These are phyloP conservation scores for Oopsacas minuta DNA, from an alignment of 37 sponge, comb jelly and placozoan species.

Conservation along the genomic window DNA sequence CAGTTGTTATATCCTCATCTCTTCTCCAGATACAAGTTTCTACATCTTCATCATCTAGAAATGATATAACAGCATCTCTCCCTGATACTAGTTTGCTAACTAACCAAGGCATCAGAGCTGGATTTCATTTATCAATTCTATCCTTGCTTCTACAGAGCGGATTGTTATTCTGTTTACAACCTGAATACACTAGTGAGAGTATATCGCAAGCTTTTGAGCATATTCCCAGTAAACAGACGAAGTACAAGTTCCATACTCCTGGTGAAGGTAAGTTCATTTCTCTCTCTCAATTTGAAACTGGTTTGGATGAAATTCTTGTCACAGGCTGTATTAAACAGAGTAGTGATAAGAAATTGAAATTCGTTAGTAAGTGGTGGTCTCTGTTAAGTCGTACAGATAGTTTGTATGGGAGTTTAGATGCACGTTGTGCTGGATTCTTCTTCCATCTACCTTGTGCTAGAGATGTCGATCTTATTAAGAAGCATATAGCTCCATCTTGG, in stretches of 20 bases:
- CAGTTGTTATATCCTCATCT: neutral
- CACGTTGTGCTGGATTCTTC: neutral
- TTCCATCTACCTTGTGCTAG: neutral
- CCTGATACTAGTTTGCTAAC: neutral
- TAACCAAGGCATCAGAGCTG: neutral
- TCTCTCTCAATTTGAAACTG: conserved; percentile 14
- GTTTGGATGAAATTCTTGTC: neutral
- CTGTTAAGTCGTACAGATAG: neutral
- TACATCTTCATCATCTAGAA: neutral
- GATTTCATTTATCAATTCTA: neutral
- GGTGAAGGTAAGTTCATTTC: neutral
- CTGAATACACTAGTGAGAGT: neutral
- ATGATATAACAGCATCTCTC: neutral
- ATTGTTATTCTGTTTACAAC: neutral
- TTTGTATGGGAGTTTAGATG: neutral
- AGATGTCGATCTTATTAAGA: neutral
- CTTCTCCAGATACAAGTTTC: neutral
- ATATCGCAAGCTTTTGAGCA: neutral
- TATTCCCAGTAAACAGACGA: neutral
- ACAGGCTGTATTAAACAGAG: neutral
- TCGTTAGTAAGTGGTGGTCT: neutral
- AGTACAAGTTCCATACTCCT: neutral
- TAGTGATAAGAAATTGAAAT: neutral
- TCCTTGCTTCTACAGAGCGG: neutral
- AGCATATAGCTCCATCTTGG: neutral